These are phyloP conservation scores for Cotesia chilonis DNA, from an alignment of 1,140 invertebrate genomes.

Conservation along the genomic window DNA sequence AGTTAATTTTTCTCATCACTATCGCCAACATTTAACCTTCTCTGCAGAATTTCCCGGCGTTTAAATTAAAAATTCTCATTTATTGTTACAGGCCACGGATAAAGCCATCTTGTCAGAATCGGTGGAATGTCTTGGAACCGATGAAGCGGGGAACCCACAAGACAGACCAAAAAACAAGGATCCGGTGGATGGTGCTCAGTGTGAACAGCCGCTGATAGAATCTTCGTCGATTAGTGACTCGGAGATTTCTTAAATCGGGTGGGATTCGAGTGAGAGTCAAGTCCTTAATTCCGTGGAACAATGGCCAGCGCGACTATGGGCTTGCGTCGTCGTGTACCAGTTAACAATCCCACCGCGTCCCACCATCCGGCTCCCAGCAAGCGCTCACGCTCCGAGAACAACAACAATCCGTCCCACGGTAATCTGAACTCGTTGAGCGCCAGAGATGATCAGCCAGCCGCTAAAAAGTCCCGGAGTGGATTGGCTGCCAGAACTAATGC, in stretches of 20 bases:
- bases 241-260: no score
- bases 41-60: no score
- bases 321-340: constrained; percentile 60
- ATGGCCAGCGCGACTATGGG: constrained; percentile 64
- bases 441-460: constrained; percentile 54
- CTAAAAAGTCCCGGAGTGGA: constrained; percentile 56
- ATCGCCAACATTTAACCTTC: constrained; percentile 13
- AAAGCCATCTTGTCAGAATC: constrained; percentile 10
- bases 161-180: background rate
- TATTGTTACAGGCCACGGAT: constrained; percentile 35
- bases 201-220: constrained; percentile 7
- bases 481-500: constrained; percentile 23
- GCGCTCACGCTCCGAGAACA: constrained; percentile 62
- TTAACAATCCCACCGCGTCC: constrained; percentile 50
- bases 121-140: constrained; percentile 17
- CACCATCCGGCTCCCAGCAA: constrained; percentile 53
- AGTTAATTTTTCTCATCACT: constrained; percentile 50
- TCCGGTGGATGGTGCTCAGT: constrained; percentile 3
- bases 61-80: no score
- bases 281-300: constrained; percentile 15
- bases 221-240: constrained; percentile 5
- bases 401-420: constrained; percentile 63
- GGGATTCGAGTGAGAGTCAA: no score
- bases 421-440: constrained; percentile 59
- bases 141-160: constrained; percentile 19